Evolutionary conservation across 2,888 invertebrate species (phyloP), one percentile per base, ranked within the genome.

Genomic region (Gryllus longicercus): DNA sequence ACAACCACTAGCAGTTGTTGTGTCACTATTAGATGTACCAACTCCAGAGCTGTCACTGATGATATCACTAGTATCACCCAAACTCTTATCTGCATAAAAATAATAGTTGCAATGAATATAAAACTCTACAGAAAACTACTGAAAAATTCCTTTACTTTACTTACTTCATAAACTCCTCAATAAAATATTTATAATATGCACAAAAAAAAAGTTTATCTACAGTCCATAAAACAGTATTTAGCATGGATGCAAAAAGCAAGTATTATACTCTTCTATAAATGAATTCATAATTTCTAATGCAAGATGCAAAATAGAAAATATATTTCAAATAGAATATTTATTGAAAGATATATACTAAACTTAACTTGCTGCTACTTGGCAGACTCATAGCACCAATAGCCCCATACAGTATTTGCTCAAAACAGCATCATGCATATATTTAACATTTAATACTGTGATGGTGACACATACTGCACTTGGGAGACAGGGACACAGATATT

Each of bases 1-100:
- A 83, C 94, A 94, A 85, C 93, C 92, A 84, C 92, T 93, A n/a
- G 84, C 84, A 82, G 92, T 92, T 79, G 91, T 91, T 83, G 94
- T 95, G 86, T 96, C 96, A 79, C 95, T 95, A 87, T 94, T 95
- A 85, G 93, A 93, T 74, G 96, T 96, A 83, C 96, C 96, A 81
- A 96, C 96, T 81, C 96, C 96, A 83, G 95, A 95, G 85, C 96
- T 96, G 89, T 96, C 96, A 88, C 95, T 96, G 86, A 96, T 95
- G 86, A 95, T 94, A 90, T 96, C 96, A 88, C 95, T 95, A 84
- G 94, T 93, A 87, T 96, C 96, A 83, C 95, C 95, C 85, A 95
- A 91, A 87, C 95, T 95, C 89, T 96, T 96, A 91, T 96, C 96
- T 96, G 91, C 86, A 89, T 51, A 14, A 23, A 76, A 38, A 76